Base-by-base conservation (phyloP, 2,113 vertebrate genomes). In the Dicerorhinus sumatrensis region DNA sequence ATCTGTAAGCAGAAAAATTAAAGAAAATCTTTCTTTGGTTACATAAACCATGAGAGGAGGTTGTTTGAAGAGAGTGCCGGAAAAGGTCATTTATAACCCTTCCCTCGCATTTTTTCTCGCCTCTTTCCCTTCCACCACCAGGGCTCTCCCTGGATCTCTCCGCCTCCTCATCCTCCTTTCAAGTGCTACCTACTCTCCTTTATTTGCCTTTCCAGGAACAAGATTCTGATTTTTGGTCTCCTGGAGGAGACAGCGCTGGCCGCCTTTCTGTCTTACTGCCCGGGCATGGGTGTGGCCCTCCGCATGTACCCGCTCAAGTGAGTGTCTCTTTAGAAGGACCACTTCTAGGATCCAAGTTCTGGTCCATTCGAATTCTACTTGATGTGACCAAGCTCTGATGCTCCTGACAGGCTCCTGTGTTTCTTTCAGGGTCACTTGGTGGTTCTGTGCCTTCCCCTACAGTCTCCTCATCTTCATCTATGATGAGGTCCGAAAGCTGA, bases 401-500 rank as follows among this genome's bases (percentile, higher is more conserved):
- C 25, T 25, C 48, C 92, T 90, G 56, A 97, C 58, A 6, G 7
- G 12, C 6, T 21, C 25, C 46, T 46, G 42, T 3, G 3, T n/a
- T 86, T 83, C 82, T 31, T 92, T 42, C 94, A 99, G 99, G 97
- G 99, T 99, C 91, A 99, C 98, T 2, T 99, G 99, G 99, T 99
- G 99, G 99, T 99, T 99, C 98, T 99, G 99, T 10, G 99, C 99
- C 81, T 99, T 99, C 97, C 99, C 99, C 39, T 99, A 99, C 86
- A 99, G 99, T 94, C 98, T 99, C 80, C 99, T 99, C 70, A 99
- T 99, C 98, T 99, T 99, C 83, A 96, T 99, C 97, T 99, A 99
- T 18, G 99, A 99, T 21, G 99, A 99, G 95, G 98, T 99, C 51
- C 98, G 99, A 17, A 99, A 99, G 87, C 98, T 99, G 51, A 98